phyloP scores from a whole-genome alignment of 2,113 vertebrate species.

The Fregata magnificens region DNA sequence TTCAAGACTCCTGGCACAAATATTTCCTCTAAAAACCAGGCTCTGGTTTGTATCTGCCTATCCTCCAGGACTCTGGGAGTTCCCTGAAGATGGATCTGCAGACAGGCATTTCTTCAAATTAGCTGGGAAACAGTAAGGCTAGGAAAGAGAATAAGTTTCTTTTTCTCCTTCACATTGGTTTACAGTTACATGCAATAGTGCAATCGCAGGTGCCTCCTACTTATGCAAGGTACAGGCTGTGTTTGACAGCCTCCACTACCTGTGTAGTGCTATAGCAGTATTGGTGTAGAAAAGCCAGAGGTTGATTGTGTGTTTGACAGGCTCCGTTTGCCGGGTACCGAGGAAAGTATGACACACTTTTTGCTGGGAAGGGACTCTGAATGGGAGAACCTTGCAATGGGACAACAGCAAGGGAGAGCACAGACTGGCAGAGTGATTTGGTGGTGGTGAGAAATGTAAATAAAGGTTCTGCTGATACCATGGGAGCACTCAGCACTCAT shows the following conservation, averaged over 20 bases:
- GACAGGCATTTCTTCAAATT: not conserved
- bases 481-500: not conserved
- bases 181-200: not conserved
- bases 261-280: accelerated
- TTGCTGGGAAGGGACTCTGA: not conserved
- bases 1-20: conserved; percentile 5
- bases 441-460: not conserved
- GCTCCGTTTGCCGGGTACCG: not conserved
- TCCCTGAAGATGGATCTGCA: not conserved
- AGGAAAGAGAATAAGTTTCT: not conserved
- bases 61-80: not conserved
- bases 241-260: not conserved
- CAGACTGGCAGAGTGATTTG: not conserved
- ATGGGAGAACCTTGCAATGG: not conserved
- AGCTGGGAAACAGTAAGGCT: not conserved
- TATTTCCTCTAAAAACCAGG: not conserved
- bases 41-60: not conserved
- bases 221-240: not conserved
- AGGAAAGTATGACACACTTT: not conserved
- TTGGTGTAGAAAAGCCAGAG: not conserved
- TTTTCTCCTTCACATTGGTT: not conserved
- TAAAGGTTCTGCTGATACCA: not conserved
- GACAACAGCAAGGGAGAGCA: not conserved
- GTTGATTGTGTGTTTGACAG: not conserved
- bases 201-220: not conserved